Evolutionary conservation across 2,797 vertebrate genomes (phyloP), one percentile per base, ranked within the genome.

Genomic region (Meriones psammophilus): DNA sequence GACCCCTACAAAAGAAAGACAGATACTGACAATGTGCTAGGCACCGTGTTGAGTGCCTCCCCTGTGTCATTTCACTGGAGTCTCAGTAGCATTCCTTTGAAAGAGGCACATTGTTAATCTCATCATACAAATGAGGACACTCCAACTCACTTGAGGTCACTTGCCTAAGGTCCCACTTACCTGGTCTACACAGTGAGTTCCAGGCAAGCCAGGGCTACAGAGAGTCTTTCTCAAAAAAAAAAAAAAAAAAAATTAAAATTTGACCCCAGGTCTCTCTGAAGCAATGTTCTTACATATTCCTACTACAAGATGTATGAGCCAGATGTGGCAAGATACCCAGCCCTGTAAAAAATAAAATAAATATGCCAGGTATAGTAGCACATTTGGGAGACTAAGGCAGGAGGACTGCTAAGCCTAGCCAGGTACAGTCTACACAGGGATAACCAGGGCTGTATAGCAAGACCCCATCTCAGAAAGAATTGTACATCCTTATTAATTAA

Each of bases 271-370:
- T 36, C 56, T 80, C 56, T 80, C n/a, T 60, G n/a, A 60, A 80
- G 66, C 3, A 42, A 89, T 30, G 3, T 79, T 89, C 76, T 94
- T 91, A 79, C 58, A 58, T 83, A 68, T 77, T 78, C 84, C 66
- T 2, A 60, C n/a, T 78, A 8, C 50, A 89, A 89, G 39, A 83
- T 39, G 88, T 84, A 28, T 80, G 66, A 64, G 14, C 36, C 42
- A 46, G 14, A 20, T 64, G 39, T 64, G 14, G 15, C 58, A 42
- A 62, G 36, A 62, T 64, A 30, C 39, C 15, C 62, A 24, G 36
- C 60, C 30, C 80, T 64, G 15, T 42, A 68, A 33, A 46, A 66
- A 84, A 42, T 14, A 62, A 42, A 36, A 33, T 42, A 30, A 84
- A 64, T 18, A 85, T 33, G 42, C 30, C 39, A 68, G 81, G 42